Percentiles rank a stretch among this genome's conserved stretches.
Conservation (phyloP, 2,888 invertebrate species). For the Leucoma salicis region DNA sequence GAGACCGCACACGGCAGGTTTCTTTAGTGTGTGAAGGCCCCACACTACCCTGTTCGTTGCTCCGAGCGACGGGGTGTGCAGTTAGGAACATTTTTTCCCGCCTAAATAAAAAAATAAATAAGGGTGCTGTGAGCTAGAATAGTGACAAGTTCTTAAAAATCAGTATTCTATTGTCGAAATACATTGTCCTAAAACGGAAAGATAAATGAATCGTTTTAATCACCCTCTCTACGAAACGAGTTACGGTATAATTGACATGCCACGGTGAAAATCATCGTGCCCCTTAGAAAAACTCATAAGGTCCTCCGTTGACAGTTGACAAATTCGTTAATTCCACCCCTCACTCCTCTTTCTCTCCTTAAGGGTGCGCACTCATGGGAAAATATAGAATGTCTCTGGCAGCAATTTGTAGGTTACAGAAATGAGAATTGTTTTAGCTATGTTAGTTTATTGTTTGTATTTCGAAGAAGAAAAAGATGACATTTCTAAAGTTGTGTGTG, state of each 20-base stretch:
- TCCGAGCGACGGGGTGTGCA: no score
- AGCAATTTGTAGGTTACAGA: slow-evolving; percentile 30
- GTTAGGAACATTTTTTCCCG: no score
- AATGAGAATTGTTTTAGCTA: slow-evolving; percentile 14
- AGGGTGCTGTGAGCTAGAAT: no score
- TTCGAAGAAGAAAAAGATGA: neutral
- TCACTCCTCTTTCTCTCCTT: slow-evolving; percentile 26
- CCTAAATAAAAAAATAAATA: no score
- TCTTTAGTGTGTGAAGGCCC: no score
- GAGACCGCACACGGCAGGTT: no score
- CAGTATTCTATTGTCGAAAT: no score
- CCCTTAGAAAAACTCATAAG: slow-evolving; percentile 73
- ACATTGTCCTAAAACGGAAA: slow-evolving; percentile 13
- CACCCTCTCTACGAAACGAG: slow-evolving; percentile 34
- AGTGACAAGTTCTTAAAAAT: no score
- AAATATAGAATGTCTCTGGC: slow-evolving; percentile 46
- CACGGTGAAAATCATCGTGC: slow-evolving; percentile 55
- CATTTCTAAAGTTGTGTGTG: no score
- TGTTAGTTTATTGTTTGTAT: neutral
- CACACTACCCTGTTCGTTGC: no score
- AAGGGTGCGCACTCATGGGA: slow-evolving; percentile 39
- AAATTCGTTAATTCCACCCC: slow-evolving; percentile 74
- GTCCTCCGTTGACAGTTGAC: slow-evolving; percentile 73
- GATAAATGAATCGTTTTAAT: slow-evolving; percentile 37
- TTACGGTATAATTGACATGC: slow-evolving; percentile 45